A percentile compares a stretch with the other conserved stretches of the same genome.
These are phyloP conservation scores for Musca domestica DNA, from an alignment of 1,140 invertebrate species.

Conservation along the genomic window DNA sequence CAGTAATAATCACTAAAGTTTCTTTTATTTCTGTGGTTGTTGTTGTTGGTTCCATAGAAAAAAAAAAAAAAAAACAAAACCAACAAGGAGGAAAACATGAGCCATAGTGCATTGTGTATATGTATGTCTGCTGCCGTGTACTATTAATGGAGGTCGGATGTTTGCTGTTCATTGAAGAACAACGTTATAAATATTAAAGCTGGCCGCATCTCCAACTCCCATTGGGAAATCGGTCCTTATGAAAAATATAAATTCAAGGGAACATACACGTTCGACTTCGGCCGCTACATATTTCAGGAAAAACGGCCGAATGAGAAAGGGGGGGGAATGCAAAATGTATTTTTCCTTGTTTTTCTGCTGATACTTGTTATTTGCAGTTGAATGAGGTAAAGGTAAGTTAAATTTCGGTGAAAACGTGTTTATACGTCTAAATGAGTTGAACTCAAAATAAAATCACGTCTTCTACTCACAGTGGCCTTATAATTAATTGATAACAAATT, in stretches of 20 bases:
- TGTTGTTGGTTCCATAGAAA: no score
- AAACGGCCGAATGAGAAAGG: no score
- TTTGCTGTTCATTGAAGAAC: constrained; percentile 9
- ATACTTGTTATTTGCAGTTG: no score
- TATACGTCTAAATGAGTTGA: constrained; percentile 18
- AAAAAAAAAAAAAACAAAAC: background rate
- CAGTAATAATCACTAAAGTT: constrained; percentile 54
- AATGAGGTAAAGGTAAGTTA: background rate
- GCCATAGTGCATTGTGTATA: no score
- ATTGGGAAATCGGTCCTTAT: no score
- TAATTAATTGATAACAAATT: no score
- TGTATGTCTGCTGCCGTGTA: background rate
- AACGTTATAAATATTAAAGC: constrained; percentile 19
- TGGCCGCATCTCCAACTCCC: constrained; percentile 4
- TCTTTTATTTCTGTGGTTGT: constrained; percentile 23
- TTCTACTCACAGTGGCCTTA: no score
- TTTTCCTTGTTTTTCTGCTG: no score
- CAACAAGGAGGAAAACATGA: background rate
- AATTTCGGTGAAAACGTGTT: constrained; percentile 17
- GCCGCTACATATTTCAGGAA: no score
- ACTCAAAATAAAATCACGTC: background rate
- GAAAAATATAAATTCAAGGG: background rate
- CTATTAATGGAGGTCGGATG: no score
- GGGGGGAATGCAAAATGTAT: background rate
- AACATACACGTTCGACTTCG: background rate